Evolutionary conservation across 2,797 vertebrate species (phyloP).

Genomic region (Myotis findleyi): DNA sequence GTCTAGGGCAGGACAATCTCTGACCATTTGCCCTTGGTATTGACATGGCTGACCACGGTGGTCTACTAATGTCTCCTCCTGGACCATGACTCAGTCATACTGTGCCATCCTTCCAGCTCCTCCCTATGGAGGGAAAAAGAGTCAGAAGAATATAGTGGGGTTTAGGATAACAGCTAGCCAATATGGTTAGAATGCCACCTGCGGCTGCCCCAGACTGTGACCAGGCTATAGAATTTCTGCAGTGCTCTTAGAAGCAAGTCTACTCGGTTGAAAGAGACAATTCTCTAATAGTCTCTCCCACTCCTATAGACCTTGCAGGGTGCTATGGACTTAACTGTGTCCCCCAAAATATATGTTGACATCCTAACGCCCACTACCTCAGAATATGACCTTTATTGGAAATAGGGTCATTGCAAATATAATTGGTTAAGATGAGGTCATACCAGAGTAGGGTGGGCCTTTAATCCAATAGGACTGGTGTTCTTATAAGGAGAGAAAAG

Average conservation of each 20-base stretch:
- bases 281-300: neutral
- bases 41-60: neutral
- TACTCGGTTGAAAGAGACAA: neutral
- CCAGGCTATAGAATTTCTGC: neutral
- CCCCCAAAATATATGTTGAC: neutral
- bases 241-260: neutral
- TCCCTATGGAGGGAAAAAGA: neutral
- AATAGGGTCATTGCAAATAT: neutral
- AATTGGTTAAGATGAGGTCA: neutral
- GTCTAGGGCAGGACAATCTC: neutral
- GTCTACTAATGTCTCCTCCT: neutral
- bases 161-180: neutral
- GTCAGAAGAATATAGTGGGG: neutral
- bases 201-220: neutral
- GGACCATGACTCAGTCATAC: neutral
- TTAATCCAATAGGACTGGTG: neutral
- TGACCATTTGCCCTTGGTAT: neutral
- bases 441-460: neutral
- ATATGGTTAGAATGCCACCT: neutral
- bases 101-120: accelerated
- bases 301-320: neutral
- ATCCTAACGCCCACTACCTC: neutral
- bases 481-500: neutral
- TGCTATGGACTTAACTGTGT: neutral
- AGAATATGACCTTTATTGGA: neutral